A percentile compares a stretch with the other conserved stretches of the same genome.
phyloP scores from a whole-genome alignment of 2,888 invertebrate species.

The Spodoptera picta region DNA sequence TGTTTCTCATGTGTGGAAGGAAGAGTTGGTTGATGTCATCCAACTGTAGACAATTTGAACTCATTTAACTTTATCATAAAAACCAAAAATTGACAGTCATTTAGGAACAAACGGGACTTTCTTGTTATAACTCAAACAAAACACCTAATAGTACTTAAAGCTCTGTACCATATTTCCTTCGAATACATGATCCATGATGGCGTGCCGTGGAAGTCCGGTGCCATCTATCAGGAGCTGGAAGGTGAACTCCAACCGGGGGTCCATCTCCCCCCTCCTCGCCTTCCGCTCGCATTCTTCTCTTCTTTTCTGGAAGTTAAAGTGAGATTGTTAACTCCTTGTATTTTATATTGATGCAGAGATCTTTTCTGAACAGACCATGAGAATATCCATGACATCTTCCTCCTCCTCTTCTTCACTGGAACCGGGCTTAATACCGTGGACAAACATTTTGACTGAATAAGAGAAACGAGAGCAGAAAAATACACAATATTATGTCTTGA shows the following conservation, averaged over 20 bases:
- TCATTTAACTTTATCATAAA: no score
- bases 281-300: constrained; percentile 97
- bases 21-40: constrained; percentile 96
- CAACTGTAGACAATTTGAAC: constrained; percentile 84
- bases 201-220: constrained; percentile 93
- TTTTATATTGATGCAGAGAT: background rate
- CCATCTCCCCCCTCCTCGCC: constrained; percentile 96
- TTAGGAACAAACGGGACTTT: background rate
- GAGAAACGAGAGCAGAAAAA: background rate
- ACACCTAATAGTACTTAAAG: background rate
- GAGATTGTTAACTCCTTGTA: constrained; percentile 8
- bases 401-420: constrained; percentile 89
- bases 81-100: background rate
- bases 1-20: constrained; percentile 94
- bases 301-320: constrained; percentile 83
- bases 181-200: constrained; percentile 97
- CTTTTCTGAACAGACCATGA: constrained; percentile 71
- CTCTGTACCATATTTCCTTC: constrained; percentile 94
- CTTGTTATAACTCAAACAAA: no score
- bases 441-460: constrained; percentile 82
- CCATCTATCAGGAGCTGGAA: constrained; percentile 96
- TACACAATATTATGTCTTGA: background rate
- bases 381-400: constrained; percentile 87
- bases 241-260: constrained; percentile 96
- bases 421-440: constrained; percentile 87